Evolutionary conservation across 2,113 vertebrate species (phyloP).

Genomic region (Gymnobelideus leadbeateri): DNA sequence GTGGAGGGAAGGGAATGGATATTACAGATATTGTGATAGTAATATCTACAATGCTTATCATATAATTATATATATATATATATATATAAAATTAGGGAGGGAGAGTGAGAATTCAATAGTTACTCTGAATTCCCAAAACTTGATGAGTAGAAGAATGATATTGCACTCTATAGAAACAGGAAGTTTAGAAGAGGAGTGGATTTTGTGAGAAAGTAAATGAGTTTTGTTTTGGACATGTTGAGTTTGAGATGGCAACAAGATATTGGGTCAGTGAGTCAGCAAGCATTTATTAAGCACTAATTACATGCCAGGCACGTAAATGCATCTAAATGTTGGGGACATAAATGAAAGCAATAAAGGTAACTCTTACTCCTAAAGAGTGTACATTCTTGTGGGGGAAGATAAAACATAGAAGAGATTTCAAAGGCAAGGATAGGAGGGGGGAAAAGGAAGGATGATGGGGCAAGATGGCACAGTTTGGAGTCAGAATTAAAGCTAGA

Average conservation of each 20-base stretch:
- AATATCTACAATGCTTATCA: neutral
- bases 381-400: neutral
- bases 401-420: neutral
- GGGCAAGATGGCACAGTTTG: neutral
- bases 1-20: neutral
- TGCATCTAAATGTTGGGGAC: neutral
- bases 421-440: neutral
- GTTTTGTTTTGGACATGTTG: neutral
- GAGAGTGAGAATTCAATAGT: neutral
- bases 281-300: neutral
- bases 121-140: neutral
- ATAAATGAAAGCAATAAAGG: neutral
- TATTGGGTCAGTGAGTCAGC: neutral
- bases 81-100: no score
- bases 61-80: no score
- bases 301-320: neutral
- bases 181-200: neutral
- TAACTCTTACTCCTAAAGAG: neutral
- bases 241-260: neutral
- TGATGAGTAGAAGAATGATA: neutral
- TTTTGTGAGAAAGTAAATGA: neutral
- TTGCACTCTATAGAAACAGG: neutral
- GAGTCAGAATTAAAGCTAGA: neutral
- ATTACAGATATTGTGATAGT: neutral
- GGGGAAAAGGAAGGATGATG: neutral